Percentiles rank a stretch among this genome's conserved stretches.
Conservation (phyloP, 2,113 vertebrate genomes). For the Corapipo altera region DNA sequence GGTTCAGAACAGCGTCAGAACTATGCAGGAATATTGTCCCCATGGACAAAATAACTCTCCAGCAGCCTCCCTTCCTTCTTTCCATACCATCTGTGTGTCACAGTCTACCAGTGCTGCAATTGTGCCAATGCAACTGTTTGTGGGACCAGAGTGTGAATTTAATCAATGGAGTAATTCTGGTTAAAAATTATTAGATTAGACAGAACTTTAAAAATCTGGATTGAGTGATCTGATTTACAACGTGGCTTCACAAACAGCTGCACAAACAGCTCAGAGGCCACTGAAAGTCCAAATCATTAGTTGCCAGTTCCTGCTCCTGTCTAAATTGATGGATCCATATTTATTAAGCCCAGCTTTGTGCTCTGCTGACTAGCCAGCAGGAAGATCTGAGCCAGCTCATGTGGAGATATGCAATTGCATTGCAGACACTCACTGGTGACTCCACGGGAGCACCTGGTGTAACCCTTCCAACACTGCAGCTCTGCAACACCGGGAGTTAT, state of each 20-base stretch:
- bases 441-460: not conserved
- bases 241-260: not conserved
- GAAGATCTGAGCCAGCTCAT: not conserved
- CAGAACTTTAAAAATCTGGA: not conserved
- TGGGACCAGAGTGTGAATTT: not conserved
- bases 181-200: not conserved
- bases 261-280: slow-evolving; percentile 6
- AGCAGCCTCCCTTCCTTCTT: not conserved
- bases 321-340: slow-evolving; percentile 2
- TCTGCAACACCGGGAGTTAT: not conserved
- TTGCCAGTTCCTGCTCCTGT: not conserved
- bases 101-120: not conserved
- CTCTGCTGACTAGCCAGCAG: slow-evolving; percentile 3
- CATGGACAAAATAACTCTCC: not conserved
- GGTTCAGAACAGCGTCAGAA: not conserved
- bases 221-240: not conserved
- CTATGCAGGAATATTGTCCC: not conserved
- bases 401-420: not conserved
- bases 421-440: not conserved
- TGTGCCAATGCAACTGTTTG: not conserved
- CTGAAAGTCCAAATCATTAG: slow-evolving; percentile 1
- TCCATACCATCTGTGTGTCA: not conserved
- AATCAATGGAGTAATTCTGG: not conserved
- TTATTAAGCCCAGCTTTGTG: slow-evolving; percentile 40
- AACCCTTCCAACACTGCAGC: not conserved